These are phyloP conservation scores for Acanthacorydalis orientalis DNA, from an alignment of 2,888 invertebrate species.

Conservation along the genomic window DNA sequence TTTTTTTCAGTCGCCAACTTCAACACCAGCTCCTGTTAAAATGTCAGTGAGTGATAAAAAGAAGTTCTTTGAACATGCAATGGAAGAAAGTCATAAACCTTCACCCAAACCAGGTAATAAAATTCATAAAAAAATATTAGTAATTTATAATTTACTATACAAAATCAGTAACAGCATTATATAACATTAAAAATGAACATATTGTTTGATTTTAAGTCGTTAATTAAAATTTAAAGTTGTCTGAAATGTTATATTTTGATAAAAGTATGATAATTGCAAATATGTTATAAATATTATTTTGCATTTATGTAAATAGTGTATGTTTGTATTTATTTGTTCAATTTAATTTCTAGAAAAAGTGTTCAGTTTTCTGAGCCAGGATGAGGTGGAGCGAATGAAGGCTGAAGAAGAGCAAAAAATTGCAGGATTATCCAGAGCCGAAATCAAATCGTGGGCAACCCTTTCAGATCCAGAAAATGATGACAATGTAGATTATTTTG, in stretches of 20 bases:
- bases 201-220: too few relatives aligned
- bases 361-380: conserved; percentile 84
- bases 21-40: conserved; percentile 48
- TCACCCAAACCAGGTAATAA: conserved; percentile 63
- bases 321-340: too few relatives aligned
- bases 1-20: conserved; percentile 46
- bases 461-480: conserved; percentile 34
- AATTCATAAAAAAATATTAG: not conserved
- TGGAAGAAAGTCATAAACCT: conserved; percentile 81
- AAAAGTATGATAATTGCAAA: too few relatives aligned
- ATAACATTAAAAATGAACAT: too few relatives aligned
- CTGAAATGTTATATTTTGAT: too few relatives aligned
- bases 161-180: too few relatives aligned
- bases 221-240: too few relatives aligned
- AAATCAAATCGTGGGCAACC: conserved; percentile 37
- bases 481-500: conserved; percentile 19
- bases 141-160: too few relatives aligned
- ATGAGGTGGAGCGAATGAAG: conserved; percentile 85
- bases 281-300: too few relatives aligned
- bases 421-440: conserved; percentile 51
- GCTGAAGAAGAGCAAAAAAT: conserved; percentile 87
- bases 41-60: conserved; percentile 86
- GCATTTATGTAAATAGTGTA: too few relatives aligned
- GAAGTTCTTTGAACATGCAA: conserved; percentile 89
- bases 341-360: conserved; percentile 58